These are phyloP conservation scores for Unio pictorum DNA, from an alignment of 2,888 invertebrate genomes.

Conservation along the genomic window DNA sequence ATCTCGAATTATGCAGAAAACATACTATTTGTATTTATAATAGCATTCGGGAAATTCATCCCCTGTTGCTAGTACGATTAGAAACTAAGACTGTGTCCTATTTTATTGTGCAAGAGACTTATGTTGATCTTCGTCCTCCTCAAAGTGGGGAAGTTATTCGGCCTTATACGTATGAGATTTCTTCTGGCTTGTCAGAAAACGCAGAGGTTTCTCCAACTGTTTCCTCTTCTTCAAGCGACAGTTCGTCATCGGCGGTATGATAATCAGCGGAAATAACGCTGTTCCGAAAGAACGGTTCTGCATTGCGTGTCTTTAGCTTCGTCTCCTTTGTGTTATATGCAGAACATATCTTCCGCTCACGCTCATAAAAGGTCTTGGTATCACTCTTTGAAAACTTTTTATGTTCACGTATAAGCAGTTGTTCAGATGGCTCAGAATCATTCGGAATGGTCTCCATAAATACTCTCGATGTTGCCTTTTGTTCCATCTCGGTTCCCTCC, in stretches of 20 bases:
- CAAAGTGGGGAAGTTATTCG: too few species aligned
- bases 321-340: too few species aligned
- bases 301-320: conserved; percentile 3
- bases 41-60: too few species aligned
- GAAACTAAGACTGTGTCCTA: too few species aligned
- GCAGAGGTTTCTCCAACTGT: too few species aligned
- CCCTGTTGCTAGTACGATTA: too few species aligned
- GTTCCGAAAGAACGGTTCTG: conserved; percentile 6
- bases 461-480: conserved; percentile 9
- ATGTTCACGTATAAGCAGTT: conserved; percentile 20
- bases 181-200: too few species aligned
- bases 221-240: not conserved
- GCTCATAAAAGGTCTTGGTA: not conserved
- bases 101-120: too few species aligned
- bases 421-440: conserved; percentile 16
- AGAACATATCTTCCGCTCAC: not conserved
- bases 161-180: too few species aligned
- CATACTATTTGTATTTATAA: too few species aligned
- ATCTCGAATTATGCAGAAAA: too few species aligned
- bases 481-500: conserved; percentile 7
- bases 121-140: too few species aligned
- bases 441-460: conserved; percentile 22
- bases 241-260: conserved; percentile 28
- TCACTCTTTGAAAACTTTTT: not conserved
- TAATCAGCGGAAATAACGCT: conserved; percentile 23